These are phyloP conservation scores for Apoda limacodes DNA, from an alignment of 2,888 invertebrate species.

Conservation along the genomic window DNA sequence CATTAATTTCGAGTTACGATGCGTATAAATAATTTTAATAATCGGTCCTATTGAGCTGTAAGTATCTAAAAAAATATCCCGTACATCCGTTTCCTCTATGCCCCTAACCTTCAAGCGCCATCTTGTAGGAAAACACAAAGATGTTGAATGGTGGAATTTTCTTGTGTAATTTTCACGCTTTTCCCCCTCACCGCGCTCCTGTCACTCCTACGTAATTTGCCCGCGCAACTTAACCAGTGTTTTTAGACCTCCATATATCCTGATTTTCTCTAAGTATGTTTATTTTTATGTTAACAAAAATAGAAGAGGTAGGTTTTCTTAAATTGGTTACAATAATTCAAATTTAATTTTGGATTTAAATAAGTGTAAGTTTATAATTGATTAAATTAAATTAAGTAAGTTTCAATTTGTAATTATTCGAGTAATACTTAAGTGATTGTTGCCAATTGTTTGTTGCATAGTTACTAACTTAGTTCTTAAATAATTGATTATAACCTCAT, in stretches of 20 bases:
- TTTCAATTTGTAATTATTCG: constrained; percentile 17
- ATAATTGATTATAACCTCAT: too few relatives aligned
- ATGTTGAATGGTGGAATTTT: constrained; percentile 67
- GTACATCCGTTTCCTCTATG: too few relatives aligned
- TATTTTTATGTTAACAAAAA: constrained; percentile 6
- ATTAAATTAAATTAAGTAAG: constrained; percentile 28
- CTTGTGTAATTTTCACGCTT: constrained; percentile 68
- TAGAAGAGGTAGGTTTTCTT: constrained; percentile 19
- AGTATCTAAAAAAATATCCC: neutral
- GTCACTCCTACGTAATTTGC: constrained; percentile 30
- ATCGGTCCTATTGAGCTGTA: too few relatives aligned
- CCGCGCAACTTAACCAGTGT: constrained; percentile 27
- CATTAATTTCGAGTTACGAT: too few relatives aligned
- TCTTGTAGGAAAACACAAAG: constrained; percentile 68
- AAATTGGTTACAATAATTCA: constrained; percentile 21
- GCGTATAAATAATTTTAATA: too few relatives aligned
- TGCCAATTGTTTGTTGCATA: too few relatives aligned
- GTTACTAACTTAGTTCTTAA: too few relatives aligned
- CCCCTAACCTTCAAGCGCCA: constrained; percentile 46
- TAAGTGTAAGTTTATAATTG: constrained; percentile 43
- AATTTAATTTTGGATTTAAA: constrained; percentile 33
- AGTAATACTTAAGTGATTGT: constrained; percentile 11
- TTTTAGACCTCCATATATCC: constrained; percentile 19
- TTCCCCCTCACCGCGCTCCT: constrained; percentile 27
- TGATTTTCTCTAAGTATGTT: too few relatives aligned